Evolutionary conservation across 92 coral and sea anemone genomes (phyloP), one percentile per base, ranked within the genome.

Genomic region (Phenganax marumi): DNA sequence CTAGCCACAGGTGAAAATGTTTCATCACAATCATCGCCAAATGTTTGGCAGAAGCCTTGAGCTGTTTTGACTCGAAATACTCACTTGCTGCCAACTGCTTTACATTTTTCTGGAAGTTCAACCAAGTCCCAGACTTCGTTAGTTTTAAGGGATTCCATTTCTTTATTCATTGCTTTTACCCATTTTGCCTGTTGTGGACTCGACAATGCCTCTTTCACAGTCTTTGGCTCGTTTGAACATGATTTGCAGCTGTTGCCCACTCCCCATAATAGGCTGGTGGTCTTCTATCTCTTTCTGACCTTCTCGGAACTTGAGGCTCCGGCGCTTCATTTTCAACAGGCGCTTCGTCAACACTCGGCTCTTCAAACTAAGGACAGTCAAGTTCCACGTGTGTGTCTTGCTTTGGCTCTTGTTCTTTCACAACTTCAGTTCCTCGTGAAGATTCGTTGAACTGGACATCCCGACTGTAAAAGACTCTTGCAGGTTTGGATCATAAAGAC

Each of bases 41-140:
- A 75, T 52, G 43, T 85, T 68, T 88, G 88, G 0, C 71, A 1
- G 46, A 77, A 85, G 17, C 91, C 89, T 81, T 81, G 84, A 47
- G 88, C 90, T 2, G 85, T 86, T 33, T 75, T 84, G 10, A 64
- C 76, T 75, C 39, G 49, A 72, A 63, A 88, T 65, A 88, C 91
- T 89, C 89, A 85, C 54, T 85, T 85, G 48, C 87, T 72, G 2
- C 91, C 89, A 18, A 88, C 86, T 60, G 89, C 84, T 68, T 63
- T 88, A 22, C 86, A 89, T 62, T 76, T 80, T 19, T 81, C 50
- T 3, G 91, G 88, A 65, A 88, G 84, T 70, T 88, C 84, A 23
- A 75, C 84, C 48, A 88, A 50, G 17, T 88, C 88, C 88, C 89
- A 85, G 6, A 85, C 91, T 33, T 84, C 87, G 52, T 88, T 21